Percentiles rank a stretch among this genome's conserved stretches.
Conservation (phyloP, 2,888 invertebrate genomes). For the Eugnorisma glareosa region DNA sequence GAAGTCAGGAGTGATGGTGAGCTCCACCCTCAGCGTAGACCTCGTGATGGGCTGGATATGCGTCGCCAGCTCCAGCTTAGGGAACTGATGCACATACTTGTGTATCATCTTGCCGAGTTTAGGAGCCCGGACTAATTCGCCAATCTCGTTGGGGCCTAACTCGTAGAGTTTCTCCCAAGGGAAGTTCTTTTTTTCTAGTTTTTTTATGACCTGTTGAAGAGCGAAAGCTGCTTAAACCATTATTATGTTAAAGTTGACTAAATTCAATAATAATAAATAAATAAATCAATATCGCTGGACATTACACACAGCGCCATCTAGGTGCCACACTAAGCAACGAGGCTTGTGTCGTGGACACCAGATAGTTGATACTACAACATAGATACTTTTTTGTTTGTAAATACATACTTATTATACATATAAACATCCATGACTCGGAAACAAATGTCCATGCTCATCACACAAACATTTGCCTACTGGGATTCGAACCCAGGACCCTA, state of each 20-base stretch:
- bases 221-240: background rate
- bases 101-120: conserved; percentile 98
- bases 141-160: conserved; percentile 98
- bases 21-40: conserved; percentile 97
- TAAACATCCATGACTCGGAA: too few species aligned
- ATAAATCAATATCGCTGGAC: too few species aligned
- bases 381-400: too few species aligned
- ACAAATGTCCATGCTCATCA: too few species aligned
- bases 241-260: background rate
- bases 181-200: conserved; percentile 99
- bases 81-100: conserved; percentile 98
- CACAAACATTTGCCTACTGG: too few species aligned
- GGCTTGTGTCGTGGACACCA: too few species aligned
- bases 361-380: too few species aligned
- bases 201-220: conserved; percentile 93
- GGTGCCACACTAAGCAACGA: too few species aligned
- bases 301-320: too few species aligned
- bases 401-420: too few species aligned
- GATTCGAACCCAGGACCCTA: too few species aligned
- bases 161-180: conserved; percentile 98
- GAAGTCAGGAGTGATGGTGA: conserved; percentile 99
- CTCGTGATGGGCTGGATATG: conserved; percentile 99
- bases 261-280: too few species aligned
- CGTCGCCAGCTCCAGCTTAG: conserved; percentile 98
- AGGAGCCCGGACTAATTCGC: conserved; percentile 96